Conservation (phyloP, 1,140 invertebrate genomes). For the Cyphomyrmex costatus region DNA sequence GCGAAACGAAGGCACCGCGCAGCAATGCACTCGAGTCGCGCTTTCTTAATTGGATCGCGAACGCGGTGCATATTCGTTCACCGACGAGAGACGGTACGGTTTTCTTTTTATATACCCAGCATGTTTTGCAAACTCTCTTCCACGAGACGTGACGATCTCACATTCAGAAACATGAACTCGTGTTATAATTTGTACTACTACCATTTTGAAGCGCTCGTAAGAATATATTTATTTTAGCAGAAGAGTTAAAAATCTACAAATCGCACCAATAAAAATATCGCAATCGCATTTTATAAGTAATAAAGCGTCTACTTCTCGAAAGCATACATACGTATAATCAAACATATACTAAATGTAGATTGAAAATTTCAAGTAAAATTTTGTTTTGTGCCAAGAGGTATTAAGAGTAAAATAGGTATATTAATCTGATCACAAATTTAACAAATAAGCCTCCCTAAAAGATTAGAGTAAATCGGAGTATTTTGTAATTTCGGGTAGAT, state of each 20-base stretch:
- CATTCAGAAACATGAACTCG: conserved; percentile 8
- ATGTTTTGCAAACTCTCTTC: conserved; percentile 13
- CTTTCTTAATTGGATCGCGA: conserved; percentile 75
- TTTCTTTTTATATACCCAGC: not conserved
- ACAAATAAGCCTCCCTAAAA: too few relatives aligned
- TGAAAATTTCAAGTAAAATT: not conserved
- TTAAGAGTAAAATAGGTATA: not conserved
- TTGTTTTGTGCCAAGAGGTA: not conserved
- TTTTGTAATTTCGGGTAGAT: too few relatives aligned
- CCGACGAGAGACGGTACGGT: conserved; percentile 8
- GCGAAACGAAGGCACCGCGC: conserved; percentile 67
- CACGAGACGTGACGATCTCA: not conserved
- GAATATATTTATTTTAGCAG: not conserved
- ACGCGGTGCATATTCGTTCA: conserved; percentile 41
- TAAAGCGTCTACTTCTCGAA: not conserved
- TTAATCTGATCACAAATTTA: not conserved
- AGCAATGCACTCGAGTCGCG: conserved; percentile 45
- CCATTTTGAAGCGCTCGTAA: not conserved
- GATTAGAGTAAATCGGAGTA: too few relatives aligned
- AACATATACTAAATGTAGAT: not conserved
- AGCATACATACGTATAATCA: not conserved
- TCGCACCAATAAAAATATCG: not conserved
- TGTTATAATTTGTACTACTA: conserved; percentile 38
- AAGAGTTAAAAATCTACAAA: conserved; percentile 14
- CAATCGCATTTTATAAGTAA: not conserved